A percentile compares a stretch with the other conserved stretches of the same genome.
phyloP scores from a whole-genome alignment of 2,797 vertebrate genomes.

The Pogoniulus pusillus region DNA sequence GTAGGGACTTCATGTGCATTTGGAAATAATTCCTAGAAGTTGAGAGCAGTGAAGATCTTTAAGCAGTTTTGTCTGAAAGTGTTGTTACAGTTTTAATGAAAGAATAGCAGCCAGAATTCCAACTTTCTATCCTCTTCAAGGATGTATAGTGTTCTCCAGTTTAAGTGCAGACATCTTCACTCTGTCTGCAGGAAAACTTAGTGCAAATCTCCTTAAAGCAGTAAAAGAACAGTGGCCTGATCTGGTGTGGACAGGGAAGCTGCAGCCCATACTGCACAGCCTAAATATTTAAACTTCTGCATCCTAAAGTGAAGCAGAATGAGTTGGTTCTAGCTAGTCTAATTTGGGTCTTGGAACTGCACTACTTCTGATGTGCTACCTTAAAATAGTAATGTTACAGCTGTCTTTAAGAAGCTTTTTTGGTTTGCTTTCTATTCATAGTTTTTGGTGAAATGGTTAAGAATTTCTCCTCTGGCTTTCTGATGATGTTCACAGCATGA shows the following conservation, averaged over 20 bases:
- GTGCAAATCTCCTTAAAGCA: not conserved
- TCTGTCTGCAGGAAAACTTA: not conserved
- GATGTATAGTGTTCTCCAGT: not conserved
- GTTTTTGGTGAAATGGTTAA: not conserved
- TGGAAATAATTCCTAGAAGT: not conserved
- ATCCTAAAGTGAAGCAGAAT: not conserved
- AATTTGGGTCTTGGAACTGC: not conserved
- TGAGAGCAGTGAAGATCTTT: not conserved
- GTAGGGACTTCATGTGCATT: not conserved
- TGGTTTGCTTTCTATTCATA: not conserved
- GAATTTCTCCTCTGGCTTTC: not conserved
- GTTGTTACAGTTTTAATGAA: not conserved
- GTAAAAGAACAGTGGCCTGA: not conserved
- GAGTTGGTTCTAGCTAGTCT: not conserved
- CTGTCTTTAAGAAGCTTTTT: not conserved
- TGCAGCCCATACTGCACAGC: not conserved
- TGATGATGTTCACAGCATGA: not conserved
- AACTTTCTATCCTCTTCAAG: not conserved
- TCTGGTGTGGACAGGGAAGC: not conserved
- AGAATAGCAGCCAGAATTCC: not conserved
- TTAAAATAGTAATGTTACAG: not conserved
- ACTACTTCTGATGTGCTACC: not conserved
- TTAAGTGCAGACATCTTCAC: not conserved
- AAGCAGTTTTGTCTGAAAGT: not conserved
- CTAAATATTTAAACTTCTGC: not conserved